Base-by-base conservation (phyloP, 2,797 vertebrate genomes). In the Capromys pilorides region DNA sequence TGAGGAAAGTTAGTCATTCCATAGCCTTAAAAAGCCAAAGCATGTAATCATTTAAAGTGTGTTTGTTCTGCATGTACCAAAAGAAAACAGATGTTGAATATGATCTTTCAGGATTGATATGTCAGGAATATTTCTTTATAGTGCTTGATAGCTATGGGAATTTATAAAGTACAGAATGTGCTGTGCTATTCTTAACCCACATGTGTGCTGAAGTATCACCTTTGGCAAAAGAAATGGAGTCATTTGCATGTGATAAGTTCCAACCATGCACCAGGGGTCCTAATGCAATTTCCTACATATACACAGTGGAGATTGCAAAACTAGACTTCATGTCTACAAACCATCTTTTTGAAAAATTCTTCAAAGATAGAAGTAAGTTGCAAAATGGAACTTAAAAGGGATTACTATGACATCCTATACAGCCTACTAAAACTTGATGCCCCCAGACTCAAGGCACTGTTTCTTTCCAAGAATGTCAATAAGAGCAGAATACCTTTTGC, bases 1-100 rank as follows among this genome's bases (percentile, higher is more conserved):
- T 94, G 66, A 90, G 81, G 79, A 95, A 92, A 90, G 95, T 95
- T 80, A 95, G 86, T 93, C 84, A 83, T 75, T 39, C 87, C 49
- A 78, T 80, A 36, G 79, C 93, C 86, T 80, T 81, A 39, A 91
- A 96, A 90, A 86, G 51, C 24, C 86, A 93, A 94, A 16, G 92
- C 90, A 86, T 80, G 36, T 81, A 94, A 90, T 93, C 69, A 91
- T 78, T 94, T 83, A 88, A 95, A 95, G 13, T 92, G 8, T 93
- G 71, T 39, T 71, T 71, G 81, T 79, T 91, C 67, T 79, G 14
- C 59, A 86, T n/a, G 86, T 66, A 75, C 26, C n/a, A 39, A 82
- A 95, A 71, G 94, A 59, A 79, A 69, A 82, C 89, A 96, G 94
- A 95, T 90, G 93, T 75, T 95, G 39, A 91, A 64, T 91, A 81